Percentiles rank a stretch among this genome's conserved stretches.
These are phyloP conservation scores for Axea sp. DNA, from an alignment of 2,888 invertebrate genomes.

Conservation along the genomic window DNA sequence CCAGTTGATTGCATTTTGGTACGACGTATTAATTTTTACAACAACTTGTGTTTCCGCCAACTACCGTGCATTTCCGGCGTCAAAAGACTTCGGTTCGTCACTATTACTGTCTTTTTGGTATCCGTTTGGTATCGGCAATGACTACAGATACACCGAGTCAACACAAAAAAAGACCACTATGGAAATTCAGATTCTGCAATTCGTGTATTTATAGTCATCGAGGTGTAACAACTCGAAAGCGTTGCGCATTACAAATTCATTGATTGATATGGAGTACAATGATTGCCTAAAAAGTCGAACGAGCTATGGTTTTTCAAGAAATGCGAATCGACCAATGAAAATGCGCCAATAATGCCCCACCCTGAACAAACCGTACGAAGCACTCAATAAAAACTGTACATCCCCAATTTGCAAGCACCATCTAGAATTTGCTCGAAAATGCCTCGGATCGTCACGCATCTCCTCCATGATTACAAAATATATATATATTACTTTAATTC, in stretches of 20 bases:
- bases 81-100: slow-evolving; percentile 33
- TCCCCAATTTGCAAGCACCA: slow-evolving; percentile 44
- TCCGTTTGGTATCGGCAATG: slow-evolving; percentile 46
- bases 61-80: slow-evolving; percentile 60
- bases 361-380: slow-evolving; percentile 12
- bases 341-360: slow-evolving; percentile 8
- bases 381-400: slow-evolving; percentile 13
- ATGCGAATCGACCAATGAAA: slow-evolving; percentile 28
- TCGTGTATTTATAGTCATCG: slow-evolving; percentile 55
- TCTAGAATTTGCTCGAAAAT: slow-evolving; percentile 31
- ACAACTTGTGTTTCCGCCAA: slow-evolving; percentile 58
- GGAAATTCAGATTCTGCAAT: slow-evolving; percentile 27
- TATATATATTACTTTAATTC: slow-evolving; percentile 23
- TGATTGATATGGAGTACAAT: slow-evolving; percentile 62
- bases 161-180: slow-evolving; percentile 22
- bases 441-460: slow-evolving; percentile 24
- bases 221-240: slow-evolving; percentile 47
- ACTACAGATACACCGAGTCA: slow-evolving; percentile 43
- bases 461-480: slow-evolving; percentile 40
- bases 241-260: slow-evolving; percentile 50
- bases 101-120: slow-evolving; percentile 48
- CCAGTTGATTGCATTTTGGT: slow-evolving; percentile 73
- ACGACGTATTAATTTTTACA: slow-evolving; percentile 70
- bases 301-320: slow-evolving; percentile 60
- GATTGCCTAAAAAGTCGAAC: slow-evolving; percentile 60